Percentiles rank a stretch among this genome's conserved stretches.
Evolutionary conservation across 2,888 invertebrate genomes (phyloP).

Genomic region (Andrena camellia): DNA sequence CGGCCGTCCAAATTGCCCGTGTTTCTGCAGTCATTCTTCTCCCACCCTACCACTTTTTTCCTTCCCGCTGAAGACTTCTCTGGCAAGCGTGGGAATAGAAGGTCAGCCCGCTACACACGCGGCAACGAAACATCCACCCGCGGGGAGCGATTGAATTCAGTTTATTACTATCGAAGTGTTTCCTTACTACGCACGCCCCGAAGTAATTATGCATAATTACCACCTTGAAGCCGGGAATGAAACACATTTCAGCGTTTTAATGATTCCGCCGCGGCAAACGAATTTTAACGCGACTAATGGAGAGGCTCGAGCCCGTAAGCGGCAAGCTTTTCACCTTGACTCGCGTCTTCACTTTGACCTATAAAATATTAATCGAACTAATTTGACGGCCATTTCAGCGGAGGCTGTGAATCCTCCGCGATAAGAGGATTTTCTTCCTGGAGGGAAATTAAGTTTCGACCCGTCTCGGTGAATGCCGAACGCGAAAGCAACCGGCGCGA

Average conservation of each 20-base stretch:
- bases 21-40: not conserved
- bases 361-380: conserved; percentile 10
- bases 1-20: not conserved
- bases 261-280: not conserved
- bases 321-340: not conserved
- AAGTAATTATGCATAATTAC: no score
- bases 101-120: no score
- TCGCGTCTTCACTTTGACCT: not conserved
- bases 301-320: not conserved
- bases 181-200: no score
- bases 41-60: not conserved
- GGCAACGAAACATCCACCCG: no score
- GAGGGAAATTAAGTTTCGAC: conserved; percentile 24
- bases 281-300: not conserved
- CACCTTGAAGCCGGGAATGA: no score
- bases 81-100: not conserved
- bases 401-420: not conserved
- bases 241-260: no score
- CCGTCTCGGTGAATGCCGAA: conserved; percentile 1
- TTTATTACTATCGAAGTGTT: no score
- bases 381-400: not conserved
- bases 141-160: no score
- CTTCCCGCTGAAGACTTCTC: no score
- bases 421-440: conserved; percentile 28
- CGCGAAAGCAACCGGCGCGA: not conserved